These are phyloP conservation scores for Helobdella robusta DNA, from an alignment of 2,888 invertebrate species.

Conservation along the genomic window DNA sequence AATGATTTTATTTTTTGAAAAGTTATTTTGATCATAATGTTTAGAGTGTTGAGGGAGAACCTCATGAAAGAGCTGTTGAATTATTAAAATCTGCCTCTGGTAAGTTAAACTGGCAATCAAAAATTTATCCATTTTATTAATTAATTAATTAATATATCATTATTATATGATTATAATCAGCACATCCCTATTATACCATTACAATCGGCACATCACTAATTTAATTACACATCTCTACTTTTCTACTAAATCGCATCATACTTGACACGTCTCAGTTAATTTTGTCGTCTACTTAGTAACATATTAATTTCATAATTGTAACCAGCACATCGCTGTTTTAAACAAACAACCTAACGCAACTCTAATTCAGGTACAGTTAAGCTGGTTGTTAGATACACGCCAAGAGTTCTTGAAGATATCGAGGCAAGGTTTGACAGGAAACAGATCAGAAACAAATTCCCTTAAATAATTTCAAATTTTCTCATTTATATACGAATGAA, in stretches of 20 bases:
- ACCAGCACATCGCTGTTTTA: background rate
- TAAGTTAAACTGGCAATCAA: slow-evolving; percentile 31
- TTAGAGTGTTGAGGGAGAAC: slow-evolving; percentile 93
- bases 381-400: slow-evolving; percentile 91
- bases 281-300: too few species aligned
- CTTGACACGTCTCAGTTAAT: too few species aligned
- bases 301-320: background rate
- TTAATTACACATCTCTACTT: too few species aligned
- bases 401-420: slow-evolving; percentile 97
- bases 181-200: too few species aligned
- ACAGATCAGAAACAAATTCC: slow-evolving; percentile 30
- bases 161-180: too few species aligned
- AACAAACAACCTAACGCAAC: background rate
- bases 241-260: too few species aligned
- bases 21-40: background rate
- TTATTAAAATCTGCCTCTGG: slow-evolving; percentile 87
- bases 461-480: too few species aligned
- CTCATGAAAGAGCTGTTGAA: slow-evolving; percentile 97
- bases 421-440: slow-evolving; percentile 96
- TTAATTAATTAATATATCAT: too few species aligned
- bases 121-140: too few species aligned
- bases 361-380: slow-evolving; percentile 66
- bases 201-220: too few species aligned
- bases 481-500: too few species aligned
- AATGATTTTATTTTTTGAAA: background rate